These are phyloP conservation scores for Cabera pusaria DNA, from an alignment of 2,888 invertebrate species.

Conservation along the genomic window DNA sequence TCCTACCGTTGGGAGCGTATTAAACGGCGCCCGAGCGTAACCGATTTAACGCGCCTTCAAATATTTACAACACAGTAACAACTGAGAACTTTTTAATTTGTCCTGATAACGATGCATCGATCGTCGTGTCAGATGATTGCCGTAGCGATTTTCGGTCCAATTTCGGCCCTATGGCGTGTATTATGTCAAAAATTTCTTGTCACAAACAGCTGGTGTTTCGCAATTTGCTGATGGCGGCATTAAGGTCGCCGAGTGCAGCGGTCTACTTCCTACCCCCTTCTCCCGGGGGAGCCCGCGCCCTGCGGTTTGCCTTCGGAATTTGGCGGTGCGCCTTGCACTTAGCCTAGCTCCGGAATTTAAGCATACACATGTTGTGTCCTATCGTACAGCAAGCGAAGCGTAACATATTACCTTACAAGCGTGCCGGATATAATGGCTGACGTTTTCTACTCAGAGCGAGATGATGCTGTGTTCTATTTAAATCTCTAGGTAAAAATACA, in stretches of 20 bases:
- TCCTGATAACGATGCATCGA: constrained; percentile 28
- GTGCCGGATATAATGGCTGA: too few species aligned
- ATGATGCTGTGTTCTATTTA: too few species aligned
- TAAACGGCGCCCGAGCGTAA: constrained; percentile 40
- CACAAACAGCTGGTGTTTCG: constrained; percentile 74
- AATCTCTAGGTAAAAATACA: too few species aligned
- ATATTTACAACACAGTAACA: constrained; percentile 46
- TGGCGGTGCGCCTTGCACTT: constrained; percentile 73
- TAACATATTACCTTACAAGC: constrained; percentile 43
- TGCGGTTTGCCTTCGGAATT: constrained; percentile 73
- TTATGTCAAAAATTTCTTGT: constrained; percentile 74
- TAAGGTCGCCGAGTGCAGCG: constrained; percentile 75
- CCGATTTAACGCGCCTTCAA: constrained; percentile 48
- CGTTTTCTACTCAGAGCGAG: too few species aligned
- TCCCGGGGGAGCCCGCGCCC: constrained; percentile 39
- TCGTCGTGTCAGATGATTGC: constrained; percentile 51
- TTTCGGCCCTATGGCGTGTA: constrained; percentile 66
- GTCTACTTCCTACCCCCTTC: constrained; percentile 49
- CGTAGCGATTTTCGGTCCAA: constrained; percentile 56
- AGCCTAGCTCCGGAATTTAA: constrained; percentile 54
- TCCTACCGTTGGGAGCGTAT: constrained; percentile 41
- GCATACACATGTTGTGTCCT: constrained; percentile 41
- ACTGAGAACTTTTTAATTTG: constrained; percentile 21
- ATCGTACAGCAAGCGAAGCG: constrained; percentile 41
- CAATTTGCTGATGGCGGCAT: constrained; percentile 81